phyloP scores from a whole-genome alignment of 2,888 invertebrate species.

The Strigamia maritima region DNA sequence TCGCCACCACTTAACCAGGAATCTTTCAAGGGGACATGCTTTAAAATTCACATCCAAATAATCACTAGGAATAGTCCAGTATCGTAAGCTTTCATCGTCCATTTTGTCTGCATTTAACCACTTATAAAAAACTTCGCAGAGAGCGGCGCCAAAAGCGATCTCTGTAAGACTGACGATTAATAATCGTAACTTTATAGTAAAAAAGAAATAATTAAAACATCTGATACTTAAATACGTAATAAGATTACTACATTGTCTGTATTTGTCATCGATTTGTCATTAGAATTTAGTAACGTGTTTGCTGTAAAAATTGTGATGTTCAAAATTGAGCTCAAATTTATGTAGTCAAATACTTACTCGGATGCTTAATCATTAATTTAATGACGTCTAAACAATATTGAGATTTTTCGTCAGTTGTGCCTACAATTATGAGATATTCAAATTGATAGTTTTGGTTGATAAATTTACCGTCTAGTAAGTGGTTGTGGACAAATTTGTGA shows the following conservation, averaged over 20 bases:
- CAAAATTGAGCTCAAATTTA: neutral
- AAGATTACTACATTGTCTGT: neutral
- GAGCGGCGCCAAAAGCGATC: neutral
- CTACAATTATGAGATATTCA: neutral
- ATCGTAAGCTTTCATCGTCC: neutral
- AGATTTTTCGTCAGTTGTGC: neutral
- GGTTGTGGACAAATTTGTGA: neutral
- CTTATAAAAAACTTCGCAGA: neutral
- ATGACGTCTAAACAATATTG: neutral
- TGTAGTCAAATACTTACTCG: neutral
- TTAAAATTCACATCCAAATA: neutral
- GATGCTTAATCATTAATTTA: neutral
- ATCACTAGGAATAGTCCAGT: neutral
- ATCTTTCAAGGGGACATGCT: neutral
- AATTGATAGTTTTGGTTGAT: no score
- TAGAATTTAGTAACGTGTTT: neutral
- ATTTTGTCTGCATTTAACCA: neutral
- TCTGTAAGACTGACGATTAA: neutral
- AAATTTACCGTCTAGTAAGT: neutral
- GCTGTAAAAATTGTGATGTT: neutral
- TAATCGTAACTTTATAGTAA: neutral
- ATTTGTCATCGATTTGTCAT: neutral
- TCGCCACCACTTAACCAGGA: neutral
- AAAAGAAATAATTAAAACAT: neutral
- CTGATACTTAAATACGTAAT: neutral